A percentile compares a stretch with the other conserved stretches of the same genome.
Conservation (phyloP, 2,888 invertebrate species). For the Heliconius hortense region DNA sequence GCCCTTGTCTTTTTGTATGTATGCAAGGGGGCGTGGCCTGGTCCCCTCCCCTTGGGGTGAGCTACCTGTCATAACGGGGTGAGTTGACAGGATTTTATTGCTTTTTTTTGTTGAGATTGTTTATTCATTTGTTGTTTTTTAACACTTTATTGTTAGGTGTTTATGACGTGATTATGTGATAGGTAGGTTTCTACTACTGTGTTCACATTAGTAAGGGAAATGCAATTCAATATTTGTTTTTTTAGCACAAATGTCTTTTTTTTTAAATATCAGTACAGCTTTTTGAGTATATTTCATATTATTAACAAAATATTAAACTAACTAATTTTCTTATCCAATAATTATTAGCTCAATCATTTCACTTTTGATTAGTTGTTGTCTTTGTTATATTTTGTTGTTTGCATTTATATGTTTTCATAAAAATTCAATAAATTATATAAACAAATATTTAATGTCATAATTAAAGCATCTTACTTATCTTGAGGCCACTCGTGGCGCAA, state of each 20-base stretch:
- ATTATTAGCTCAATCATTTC: no score
- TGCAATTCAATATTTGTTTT: neutral
- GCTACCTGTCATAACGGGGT: slow-evolving; percentile 42
- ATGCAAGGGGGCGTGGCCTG: slow-evolving; percentile 43
- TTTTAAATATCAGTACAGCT: neutral
- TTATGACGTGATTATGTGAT: slow-evolving; percentile 11
- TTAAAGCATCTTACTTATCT: no score
- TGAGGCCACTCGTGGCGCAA: no score
- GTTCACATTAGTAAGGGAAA: neutral
- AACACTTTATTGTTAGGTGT: slow-evolving; percentile 32
- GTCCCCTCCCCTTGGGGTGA: slow-evolving; percentile 44
- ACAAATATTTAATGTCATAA: no score
- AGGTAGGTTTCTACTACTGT: neutral
- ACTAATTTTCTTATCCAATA: no score
- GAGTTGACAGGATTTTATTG: slow-evolving; percentile 30
- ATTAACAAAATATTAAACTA: no score
- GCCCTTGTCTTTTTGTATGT: slow-evolving; percentile 47
- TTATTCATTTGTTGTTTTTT: slow-evolving; percentile 32
- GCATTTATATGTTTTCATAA: no score
- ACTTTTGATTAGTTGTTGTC: no score
- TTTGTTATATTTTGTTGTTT: no score
- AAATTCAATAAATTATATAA: no score
- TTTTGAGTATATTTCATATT: no score
- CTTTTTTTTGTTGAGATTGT: slow-evolving; percentile 24
- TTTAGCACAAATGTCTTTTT: neutral